phyloP scores from a whole-genome alignment of 2,113 vertebrate species.

The Xenotilapia caudafasciata region DNA sequence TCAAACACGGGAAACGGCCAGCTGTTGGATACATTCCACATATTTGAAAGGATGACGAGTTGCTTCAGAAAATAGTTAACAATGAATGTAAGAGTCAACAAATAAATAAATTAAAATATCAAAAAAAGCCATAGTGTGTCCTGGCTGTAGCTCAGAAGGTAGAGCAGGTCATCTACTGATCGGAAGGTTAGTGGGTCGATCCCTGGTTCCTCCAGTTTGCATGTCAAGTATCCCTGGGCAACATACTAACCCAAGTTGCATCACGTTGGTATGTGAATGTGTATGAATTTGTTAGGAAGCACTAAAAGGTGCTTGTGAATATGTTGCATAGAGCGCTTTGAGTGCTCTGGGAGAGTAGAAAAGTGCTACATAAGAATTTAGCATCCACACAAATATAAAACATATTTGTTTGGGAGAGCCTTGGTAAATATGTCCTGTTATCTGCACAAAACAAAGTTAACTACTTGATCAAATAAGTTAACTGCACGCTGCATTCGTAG shows the following conservation, averaged over 20 bases:
- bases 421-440: slow-evolving; percentile 1
- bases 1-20: background rate
- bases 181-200: background rate
- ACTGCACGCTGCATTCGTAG: slow-evolving; percentile 35
- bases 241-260: rapidly evolving
- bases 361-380: background rate
- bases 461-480: slow-evolving; percentile 35
- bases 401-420: background rate
- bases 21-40: background rate
- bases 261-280: background rate
- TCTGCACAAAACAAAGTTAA: slow-evolving; percentile 33
- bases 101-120: rapidly evolving
- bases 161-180: background rate
- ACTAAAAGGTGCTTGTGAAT: background rate
- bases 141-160: background rate
- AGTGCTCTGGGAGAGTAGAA: background rate
- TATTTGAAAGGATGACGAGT: background rate
- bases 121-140: rapidly evolving
- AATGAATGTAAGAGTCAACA: background rate
- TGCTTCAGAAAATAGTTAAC: background rate
- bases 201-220: background rate
- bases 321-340: background rate
- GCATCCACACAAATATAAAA: background rate
- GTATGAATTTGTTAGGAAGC: background rate
- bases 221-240: background rate